phyloP scores from a whole-genome alignment of 1,140 invertebrate genomes.

The Hyposmocoma kahamanoa region DNA sequence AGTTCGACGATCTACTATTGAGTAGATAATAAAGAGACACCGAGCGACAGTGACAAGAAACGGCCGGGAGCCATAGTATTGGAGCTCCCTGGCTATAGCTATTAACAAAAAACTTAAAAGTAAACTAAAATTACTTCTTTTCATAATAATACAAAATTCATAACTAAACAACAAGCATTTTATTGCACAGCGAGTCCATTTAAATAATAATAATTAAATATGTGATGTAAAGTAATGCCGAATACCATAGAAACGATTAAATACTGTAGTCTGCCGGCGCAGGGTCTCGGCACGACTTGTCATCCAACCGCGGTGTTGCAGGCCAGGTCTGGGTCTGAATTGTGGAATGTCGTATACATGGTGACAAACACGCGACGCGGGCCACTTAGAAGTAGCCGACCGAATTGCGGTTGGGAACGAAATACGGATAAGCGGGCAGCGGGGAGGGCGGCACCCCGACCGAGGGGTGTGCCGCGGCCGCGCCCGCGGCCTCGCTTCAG shows the following conservation, averaged over 20 bases:
- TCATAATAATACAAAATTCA: conserved; percentile 49
- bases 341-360: neutral
- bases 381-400: conserved; percentile 48
- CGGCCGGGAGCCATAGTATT: conserved; percentile 6
- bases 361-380: neutral
- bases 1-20: conserved; percentile 33
- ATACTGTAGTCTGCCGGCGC: neutral
- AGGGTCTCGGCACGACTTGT: too few relatives aligned
- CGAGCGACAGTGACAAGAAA: conserved; percentile 14
- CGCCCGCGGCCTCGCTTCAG: conserved; percentile 65
- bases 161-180: conserved; percentile 67
- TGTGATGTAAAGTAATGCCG: conserved; percentile 39
- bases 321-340: neutral
- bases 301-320: conserved; percentile 1
- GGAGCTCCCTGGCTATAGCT: neutral
- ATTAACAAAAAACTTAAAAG: conserved; percentile 8
- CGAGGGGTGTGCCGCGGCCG: conserved; percentile 30
- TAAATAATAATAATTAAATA: conserved; percentile 55
- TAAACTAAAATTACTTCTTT: conserved; percentile 54
- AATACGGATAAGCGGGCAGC: conserved; percentile 64
- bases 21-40: conserved; percentile 21
- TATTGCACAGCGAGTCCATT: conserved; percentile 67
- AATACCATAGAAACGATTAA: conserved; percentile 21
- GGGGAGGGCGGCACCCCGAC: conserved; percentile 39
- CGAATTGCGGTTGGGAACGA: conserved; percentile 59